Conservation (phyloP, 2,797 vertebrate species). For the Bufotes viridis region DNA sequence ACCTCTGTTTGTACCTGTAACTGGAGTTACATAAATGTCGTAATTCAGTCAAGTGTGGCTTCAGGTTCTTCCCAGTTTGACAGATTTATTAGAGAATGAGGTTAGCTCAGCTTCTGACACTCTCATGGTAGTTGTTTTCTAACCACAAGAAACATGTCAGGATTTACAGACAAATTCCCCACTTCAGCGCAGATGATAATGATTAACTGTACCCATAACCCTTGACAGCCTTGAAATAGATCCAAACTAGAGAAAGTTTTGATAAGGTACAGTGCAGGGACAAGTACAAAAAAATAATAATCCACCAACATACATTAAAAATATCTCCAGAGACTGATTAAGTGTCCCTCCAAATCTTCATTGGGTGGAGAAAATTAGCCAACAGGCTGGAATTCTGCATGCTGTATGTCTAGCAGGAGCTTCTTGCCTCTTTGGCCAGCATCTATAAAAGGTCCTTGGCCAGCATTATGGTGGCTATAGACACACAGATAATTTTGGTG, state of each 20-base stretch:
- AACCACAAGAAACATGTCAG: not conserved
- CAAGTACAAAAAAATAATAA: not conserved
- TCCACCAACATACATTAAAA: too few species aligned
- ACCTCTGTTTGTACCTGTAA: slow-evolving; percentile 37
- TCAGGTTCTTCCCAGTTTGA: slow-evolving; percentile 32
- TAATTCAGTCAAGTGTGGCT: slow-evolving; percentile 1
- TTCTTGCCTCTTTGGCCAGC: too few species aligned
- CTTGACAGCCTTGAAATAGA: not conserved
- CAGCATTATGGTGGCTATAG: too few species aligned
- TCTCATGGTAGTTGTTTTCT: not conserved
- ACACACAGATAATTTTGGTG: too few species aligned
- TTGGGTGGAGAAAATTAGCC: too few species aligned
- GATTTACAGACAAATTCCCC: not conserved
- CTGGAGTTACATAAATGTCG: slow-evolving; percentile 26
- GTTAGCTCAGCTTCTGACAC: slow-evolving; percentile 11
- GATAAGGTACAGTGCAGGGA: not conserved
- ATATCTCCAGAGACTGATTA: too few species aligned
- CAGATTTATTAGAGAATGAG: slow-evolving; percentile 32
- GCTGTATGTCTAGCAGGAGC: too few species aligned
- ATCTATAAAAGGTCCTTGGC: too few species aligned
- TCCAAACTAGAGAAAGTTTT: slow-evolving; percentile 2
- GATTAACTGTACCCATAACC: not conserved
- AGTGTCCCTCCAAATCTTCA: too few species aligned
- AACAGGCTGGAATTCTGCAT: too few species aligned
- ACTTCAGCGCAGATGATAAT: not conserved